Conservation (phyloP, 2,113 vertebrate genomes). For the Castor canadensis region DNA sequence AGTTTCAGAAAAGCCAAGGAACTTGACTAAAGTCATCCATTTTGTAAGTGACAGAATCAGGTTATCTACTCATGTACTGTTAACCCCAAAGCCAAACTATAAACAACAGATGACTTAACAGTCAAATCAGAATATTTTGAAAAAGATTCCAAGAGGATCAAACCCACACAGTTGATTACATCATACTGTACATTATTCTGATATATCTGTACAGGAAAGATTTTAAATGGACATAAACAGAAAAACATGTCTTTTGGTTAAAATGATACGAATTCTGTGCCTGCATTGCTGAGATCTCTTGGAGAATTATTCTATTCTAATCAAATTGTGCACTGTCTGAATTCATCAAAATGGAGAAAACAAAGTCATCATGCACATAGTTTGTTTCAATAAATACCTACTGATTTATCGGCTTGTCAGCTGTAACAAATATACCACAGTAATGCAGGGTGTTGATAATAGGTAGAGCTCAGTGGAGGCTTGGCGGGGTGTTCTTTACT, state of each 20-base stretch:
- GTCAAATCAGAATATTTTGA: not conserved
- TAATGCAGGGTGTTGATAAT: too few species aligned
- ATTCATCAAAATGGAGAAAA: not conserved
- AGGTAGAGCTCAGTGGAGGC: too few species aligned
- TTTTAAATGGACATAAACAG: not conserved
- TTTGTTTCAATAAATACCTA: not conserved
- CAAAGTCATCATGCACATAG: not conserved
- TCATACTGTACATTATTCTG: not conserved
- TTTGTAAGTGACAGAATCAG: too few species aligned
- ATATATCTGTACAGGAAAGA: not conserved
- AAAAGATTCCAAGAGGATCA: not conserved
- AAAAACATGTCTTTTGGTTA: not conserved
- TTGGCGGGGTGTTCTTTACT: too few species aligned
- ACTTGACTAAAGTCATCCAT: too few species aligned
- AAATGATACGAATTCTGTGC: not conserved
- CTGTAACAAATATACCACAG: too few species aligned
- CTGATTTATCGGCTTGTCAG: too few species aligned
- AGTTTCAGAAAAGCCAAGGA: too few species aligned
- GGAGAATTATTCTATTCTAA: slow-evolving; percentile 17
- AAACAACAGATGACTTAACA: not conserved
- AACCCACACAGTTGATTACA: not conserved
- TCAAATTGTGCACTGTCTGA: not conserved
- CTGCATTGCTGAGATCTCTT: not conserved
- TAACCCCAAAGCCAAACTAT: not conserved
- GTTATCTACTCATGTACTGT: not conserved